Evolutionary conservation across 1,140 invertebrate genomes (phyloP), one percentile per base, ranked within the genome.

Genomic region (Macrosteles quadrilineatus): DNA sequence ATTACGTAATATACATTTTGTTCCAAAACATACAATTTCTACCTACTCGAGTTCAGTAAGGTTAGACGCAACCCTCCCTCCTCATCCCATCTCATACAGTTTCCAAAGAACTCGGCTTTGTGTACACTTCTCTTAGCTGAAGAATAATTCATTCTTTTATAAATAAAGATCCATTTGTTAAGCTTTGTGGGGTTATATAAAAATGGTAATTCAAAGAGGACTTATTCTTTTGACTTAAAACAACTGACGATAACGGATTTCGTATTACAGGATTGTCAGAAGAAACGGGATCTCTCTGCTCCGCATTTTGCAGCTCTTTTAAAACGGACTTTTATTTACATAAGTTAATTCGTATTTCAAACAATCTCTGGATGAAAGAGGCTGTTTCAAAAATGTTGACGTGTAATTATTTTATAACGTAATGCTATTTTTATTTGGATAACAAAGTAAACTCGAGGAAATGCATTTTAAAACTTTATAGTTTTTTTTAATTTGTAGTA

Each of bases 81-180:
- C 19, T 27, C 30, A 14, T 12, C 29, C 55, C 14, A 23, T 25
- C 62, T 43, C 36, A 64, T 64, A 64, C 62, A 64, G 62, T 64
- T 64, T 64, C 62, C 62, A 64, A 64, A 43, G 36, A 19, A 17
- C 62, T 21, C 2, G 25, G 17, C 62, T 64, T 64, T 64, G 62
- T 40, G 36, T 64, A 40, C 30, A 17, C 30, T 64, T 19, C 62
- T 43, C 62, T 64, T 43, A 40, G 55, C 55, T 59, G 9, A 29
- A 59, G 55, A 59, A 32, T 64, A 64, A 64, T 64, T 64, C 62
- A 64, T 64, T 64, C 62, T 64, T 64, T 64, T 64, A 64, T 64
- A 64, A 64, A 64, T 64, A 64, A 64, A 64, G 62, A 64, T 64
- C 62, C 62, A 64, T 64, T 64, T 64, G 62, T 64, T 64, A 64